Percentiles rank a stretch among this genome's conserved stretches.
These are phyloP conservation scores for Dilophus febrilis DNA, from an alignment of 2,888 invertebrate species.

Conservation along the genomic window DNA sequence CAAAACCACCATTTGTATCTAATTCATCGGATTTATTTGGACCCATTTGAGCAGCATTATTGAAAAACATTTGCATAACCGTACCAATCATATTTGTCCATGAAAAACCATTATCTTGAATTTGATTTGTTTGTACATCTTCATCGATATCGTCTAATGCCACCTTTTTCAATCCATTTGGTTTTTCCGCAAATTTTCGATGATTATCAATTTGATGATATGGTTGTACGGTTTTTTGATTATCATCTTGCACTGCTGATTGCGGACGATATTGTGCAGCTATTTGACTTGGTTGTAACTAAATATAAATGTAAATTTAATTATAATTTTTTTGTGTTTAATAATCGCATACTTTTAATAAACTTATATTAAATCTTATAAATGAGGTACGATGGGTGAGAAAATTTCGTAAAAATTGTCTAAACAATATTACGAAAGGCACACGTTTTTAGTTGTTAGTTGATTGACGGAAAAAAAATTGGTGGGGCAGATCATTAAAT, in stretches of 20 bases:
- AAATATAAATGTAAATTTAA: neutral
- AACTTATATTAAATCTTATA: too few species aligned
- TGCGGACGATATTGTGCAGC: constrained; percentile 13
- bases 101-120: constrained; percentile 59
- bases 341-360: neutral
- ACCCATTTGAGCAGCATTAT: constrained; percentile 36
- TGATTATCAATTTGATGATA: constrained; percentile 1
- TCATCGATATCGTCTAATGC: constrained; percentile 66
- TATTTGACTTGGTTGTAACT: constrained; percentile 2
- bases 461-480: too few species aligned
- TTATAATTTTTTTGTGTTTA: neutral
- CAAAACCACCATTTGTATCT: constrained; percentile 45
- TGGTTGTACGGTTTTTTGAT: neutral
- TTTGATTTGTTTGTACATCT: constrained; percentile 64
- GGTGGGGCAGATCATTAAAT: too few species aligned
- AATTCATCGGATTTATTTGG: constrained; percentile 57
- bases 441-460: too few species aligned
- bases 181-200: constrained; percentile 76
- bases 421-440: too few species aligned
- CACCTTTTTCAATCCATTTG: constrained; percentile 78
- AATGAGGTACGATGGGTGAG: too few species aligned
- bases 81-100: constrained; percentile 78
- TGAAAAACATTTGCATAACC: constrained; percentile 78
- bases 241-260: constrained; percentile 13
- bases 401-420: too few species aligned